Evolutionary conservation across 1,140 invertebrate genomes (phyloP).

Genomic region (Tetramorium alpestre): DNA sequence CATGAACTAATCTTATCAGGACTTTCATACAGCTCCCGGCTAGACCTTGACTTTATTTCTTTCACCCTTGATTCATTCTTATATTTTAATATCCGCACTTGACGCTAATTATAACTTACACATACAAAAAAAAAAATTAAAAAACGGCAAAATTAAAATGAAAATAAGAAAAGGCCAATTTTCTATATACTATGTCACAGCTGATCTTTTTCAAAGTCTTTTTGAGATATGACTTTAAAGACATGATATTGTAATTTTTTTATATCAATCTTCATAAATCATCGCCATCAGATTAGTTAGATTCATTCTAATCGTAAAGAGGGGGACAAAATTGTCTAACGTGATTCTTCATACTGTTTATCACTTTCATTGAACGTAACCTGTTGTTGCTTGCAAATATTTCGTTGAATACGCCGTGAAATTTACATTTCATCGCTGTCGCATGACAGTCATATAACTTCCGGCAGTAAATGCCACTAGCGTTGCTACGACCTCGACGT

Average conservation of each 20-base stretch:
- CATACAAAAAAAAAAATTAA: not conserved
- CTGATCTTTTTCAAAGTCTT: not conserved
- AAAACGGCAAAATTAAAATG: not conserved
- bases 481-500: not conserved
- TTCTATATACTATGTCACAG: not conserved
- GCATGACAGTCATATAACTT: conserved; percentile 34
- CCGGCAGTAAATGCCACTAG: conserved; percentile 27
- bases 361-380: not conserved
- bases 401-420: not conserved
- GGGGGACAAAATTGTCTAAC: not conserved
- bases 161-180: not conserved
- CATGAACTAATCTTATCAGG: not conserved
- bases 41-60: conserved; percentile 23
- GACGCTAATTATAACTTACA: not conserved
- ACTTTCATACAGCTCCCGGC: not conserved
- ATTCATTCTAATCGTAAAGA: not conserved
- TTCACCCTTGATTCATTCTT: not conserved
- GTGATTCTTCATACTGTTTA: conserved; percentile 22
- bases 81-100: conserved; percentile 2
- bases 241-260: not conserved
- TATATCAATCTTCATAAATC: not conserved
- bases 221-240: not conserved
- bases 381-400: conserved; percentile 62
- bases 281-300: not conserved
- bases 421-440: conserved; percentile 27